These are phyloP conservation scores for Tachysurus vachellii DNA, from an alignment of 2,113 vertebrate genomes.

Conservation along the genomic window DNA sequence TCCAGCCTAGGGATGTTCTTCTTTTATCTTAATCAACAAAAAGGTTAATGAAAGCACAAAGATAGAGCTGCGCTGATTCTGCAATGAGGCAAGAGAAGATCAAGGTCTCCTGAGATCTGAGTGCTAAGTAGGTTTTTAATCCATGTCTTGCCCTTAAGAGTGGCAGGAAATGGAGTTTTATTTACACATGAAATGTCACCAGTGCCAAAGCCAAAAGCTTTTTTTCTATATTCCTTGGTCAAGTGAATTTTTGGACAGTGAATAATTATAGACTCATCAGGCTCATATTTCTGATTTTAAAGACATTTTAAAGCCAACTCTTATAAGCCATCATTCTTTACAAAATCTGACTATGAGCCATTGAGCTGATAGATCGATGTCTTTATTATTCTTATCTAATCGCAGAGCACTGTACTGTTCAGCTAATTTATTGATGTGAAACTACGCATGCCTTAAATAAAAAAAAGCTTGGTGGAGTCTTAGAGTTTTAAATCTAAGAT, in stretches of 20 bases:
- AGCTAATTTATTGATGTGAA: background rate
- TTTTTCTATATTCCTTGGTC: constrained; percentile 24
- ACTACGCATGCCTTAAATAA: background rate
- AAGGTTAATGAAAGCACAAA: constrained; percentile 83
- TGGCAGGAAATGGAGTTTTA: constrained; percentile 38
- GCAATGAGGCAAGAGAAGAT: background rate
- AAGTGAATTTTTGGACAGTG: constrained; percentile 7
- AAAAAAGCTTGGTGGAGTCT: background rate
- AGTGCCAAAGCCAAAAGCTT: constrained; percentile 38
- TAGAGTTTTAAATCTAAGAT: background rate
- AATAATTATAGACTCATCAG: constrained; percentile 34
- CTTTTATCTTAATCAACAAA: constrained; percentile 68
- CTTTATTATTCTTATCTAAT: background rate
- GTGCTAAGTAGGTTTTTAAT: constrained; percentile 56
- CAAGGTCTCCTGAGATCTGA: constrained; percentile 63
- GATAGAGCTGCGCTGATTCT: constrained; percentile 50
- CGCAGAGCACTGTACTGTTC: background rate
- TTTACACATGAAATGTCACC: constrained; percentile 57
- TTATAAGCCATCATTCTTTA: background rate
- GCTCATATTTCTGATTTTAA: background rate
- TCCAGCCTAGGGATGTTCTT: constrained; percentile 52
- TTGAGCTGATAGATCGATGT: background rate
- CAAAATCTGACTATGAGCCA: background rate
- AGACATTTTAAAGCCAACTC: background rate
- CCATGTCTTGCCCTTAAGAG: constrained; percentile 52